Evolutionary conservation across 2,797 vertebrate genomes (phyloP).

Genomic region (Fratercula arctica): DNA sequence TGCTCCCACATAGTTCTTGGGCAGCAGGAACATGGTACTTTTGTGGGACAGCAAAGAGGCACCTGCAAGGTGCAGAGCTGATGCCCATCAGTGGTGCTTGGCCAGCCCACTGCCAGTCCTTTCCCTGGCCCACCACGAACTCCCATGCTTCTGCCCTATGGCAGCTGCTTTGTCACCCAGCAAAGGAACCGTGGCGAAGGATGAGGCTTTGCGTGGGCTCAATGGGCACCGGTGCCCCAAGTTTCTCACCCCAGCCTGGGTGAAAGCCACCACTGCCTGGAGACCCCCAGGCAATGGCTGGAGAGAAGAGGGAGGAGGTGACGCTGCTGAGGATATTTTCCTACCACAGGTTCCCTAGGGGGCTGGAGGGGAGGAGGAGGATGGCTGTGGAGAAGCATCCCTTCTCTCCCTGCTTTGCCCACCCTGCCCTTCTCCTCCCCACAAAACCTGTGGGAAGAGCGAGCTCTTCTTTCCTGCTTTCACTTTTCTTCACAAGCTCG

Average conservation of each 20-base stretch:
- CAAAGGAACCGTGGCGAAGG: accelerated
- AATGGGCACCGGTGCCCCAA: not conserved
- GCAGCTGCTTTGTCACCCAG: not conserved
- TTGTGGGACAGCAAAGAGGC: not conserved
- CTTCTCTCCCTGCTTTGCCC: not conserved
- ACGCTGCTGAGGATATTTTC: not conserved
- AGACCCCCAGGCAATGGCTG: not conserved
- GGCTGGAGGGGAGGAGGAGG: not conserved
- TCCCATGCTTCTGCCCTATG: accelerated
- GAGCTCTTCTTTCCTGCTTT: not conserved
- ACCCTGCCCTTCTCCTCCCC: not conserved
- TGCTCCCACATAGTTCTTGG: not conserved
- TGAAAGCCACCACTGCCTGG: not conserved
- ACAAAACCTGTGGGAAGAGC: not conserved
- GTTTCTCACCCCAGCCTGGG: not conserved
- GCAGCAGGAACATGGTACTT: not conserved
- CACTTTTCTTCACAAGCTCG: not conserved
- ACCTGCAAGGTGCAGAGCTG: not conserved
- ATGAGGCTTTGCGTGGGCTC: not conserved
- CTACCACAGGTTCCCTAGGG: not conserved
- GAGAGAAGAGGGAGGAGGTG: not conserved
- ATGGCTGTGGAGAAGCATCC: not conserved
- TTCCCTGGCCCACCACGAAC: not conserved
- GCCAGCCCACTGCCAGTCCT: accelerated
- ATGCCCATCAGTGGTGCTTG: accelerated